These are phyloP conservation scores for Thaumatotibia leucotreta DNA, from an alignment of 1,140 invertebrate genomes.

Conservation along the genomic window DNA sequence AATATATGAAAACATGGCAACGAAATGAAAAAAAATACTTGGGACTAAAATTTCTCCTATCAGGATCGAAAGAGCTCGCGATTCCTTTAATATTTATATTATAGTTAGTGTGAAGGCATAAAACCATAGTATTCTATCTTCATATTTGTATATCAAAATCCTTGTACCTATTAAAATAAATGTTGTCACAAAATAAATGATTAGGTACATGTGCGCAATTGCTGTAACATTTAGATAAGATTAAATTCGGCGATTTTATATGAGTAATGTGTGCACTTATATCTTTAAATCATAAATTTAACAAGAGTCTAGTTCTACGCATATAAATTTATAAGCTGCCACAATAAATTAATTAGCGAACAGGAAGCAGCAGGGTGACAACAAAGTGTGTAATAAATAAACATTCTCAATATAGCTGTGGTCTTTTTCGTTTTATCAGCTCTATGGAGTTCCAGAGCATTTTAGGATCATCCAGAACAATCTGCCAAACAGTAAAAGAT, in stretches of 20 bases:
- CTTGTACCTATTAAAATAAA: background rate
- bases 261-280: conserved; percentile 4
- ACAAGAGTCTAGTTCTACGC: conserved; percentile 56
- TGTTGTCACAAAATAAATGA: too few relatives aligned
- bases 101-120: too few relatives aligned
- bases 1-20: too few relatives aligned
- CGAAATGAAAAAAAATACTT: too few relatives aligned
- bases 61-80: background rate
- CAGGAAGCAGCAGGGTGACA: conserved; percentile 33
- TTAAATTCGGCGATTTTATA: background rate
- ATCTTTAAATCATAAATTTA: conserved; percentile 39
- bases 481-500: conserved; percentile 59
- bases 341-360: conserved; percentile 61
- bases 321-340: conserved; percentile 54
- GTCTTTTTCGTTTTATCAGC: conserved; percentile 50
- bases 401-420: conserved; percentile 34
- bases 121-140: too few relatives aligned
- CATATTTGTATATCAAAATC: background rate
- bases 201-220: background rate
- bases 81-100: too few relatives aligned
- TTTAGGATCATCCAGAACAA: conserved; percentile 57
- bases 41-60: too few relatives aligned
- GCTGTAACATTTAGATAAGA: background rate
- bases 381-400: conserved; percentile 64
- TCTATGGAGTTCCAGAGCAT: conserved; percentile 52